Evolutionary conservation across 1,140 invertebrate genomes (phyloP), one percentile per base, ranked within the genome.

Genomic region (Drosophila nebulosa): DNA sequence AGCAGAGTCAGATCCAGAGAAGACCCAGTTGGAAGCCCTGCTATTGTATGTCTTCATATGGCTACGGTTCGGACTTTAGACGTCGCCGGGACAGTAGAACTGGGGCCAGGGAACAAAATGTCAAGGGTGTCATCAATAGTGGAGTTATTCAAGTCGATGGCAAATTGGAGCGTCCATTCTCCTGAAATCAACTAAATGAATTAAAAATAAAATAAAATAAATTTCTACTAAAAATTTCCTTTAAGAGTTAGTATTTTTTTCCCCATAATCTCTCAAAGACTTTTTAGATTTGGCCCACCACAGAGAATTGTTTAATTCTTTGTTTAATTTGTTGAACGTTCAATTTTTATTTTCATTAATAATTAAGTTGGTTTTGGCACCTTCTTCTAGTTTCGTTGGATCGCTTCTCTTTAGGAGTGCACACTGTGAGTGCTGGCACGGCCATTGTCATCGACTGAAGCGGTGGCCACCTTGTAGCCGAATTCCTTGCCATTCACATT

Each of bases 401-500:
- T 32, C 30, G 6, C 7, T 21, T 3, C 27, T 78, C n/a, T n/a
- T n/a, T 91, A 91, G 42, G 90, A 89, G 69, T 91, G 90, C 46
- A 91, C 78, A 69, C 90, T 91, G 90, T 91, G 81, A 59, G 89
- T 86, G 68, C 78, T 80, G 7, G 83, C 50, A 57, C 90, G 91
- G 69, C 91, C 91, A 24, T 91, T 90, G 71, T 91, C 90, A 52
- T 91, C 90, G n/a, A 91, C 76, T 22, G 91, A 79, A 22, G 91
- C 88, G 21, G 91, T 91, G 63, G 90, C 91, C 6, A 89, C 91
- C 36, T 84, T 83, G 70, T 90, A 91, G 16, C 90, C 90, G 14
- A 59, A 58, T 39, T 81, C 61, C 59, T 90, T 83, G 46, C 91
- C 91, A 59, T 91, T 90, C 14, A 91, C 60, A 27, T 91, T 79